Base-by-base conservation (phyloP, 2,888 invertebrate genomes). In the Pachycephus smyrnensis region DNA sequence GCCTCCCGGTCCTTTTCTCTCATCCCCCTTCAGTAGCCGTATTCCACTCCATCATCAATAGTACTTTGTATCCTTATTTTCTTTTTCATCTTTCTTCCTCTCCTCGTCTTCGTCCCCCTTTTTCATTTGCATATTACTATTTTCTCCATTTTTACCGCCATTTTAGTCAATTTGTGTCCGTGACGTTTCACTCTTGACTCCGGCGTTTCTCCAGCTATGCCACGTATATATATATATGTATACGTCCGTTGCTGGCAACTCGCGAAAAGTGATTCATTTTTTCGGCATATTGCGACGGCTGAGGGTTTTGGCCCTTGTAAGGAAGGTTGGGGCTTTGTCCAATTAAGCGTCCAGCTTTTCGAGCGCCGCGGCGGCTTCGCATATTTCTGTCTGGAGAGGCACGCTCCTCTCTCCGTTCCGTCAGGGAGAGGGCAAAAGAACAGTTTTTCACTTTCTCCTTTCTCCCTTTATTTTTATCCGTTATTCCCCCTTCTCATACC, bases 331-430 rank as follows among this genome's bases (percentile, higher is more conserved):
- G 88, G 91, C 91, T 91, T 91, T 91, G 91, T 91, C 90, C 90
- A 91, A 91, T 91, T 91, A 91, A 91, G 89, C 90, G 89, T 89
- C 90, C 89, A 84, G 90, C 90, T 89, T 89, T 88, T 87, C 85
- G 86, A 86, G 86, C 85, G 86, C 83, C 86, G 84, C 82, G 84
- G 87, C 83, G 86, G 89, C 86, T 85, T 88, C 88, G 90, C 88
- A 89, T 90, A 90, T 89, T 91, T 90, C 87, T 86, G 88, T 88
- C 89, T 88, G 86, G 87, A 90, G 88, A 90, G 90, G 80, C 78
- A 9, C 74, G 77, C 83, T 55, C 9, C 55, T 55, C 55, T 23
- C 55, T 55, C 23, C 0, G 55, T 9, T 23, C 23, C 23, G 23
- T 23, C 55, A 55, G 55, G 23, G 23, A 55, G 9, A 15, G 55